phyloP scores from a whole-genome alignment of 2,113 vertebrate species.

The western clawed frog (Xenopus tropicalis) region DNA sequence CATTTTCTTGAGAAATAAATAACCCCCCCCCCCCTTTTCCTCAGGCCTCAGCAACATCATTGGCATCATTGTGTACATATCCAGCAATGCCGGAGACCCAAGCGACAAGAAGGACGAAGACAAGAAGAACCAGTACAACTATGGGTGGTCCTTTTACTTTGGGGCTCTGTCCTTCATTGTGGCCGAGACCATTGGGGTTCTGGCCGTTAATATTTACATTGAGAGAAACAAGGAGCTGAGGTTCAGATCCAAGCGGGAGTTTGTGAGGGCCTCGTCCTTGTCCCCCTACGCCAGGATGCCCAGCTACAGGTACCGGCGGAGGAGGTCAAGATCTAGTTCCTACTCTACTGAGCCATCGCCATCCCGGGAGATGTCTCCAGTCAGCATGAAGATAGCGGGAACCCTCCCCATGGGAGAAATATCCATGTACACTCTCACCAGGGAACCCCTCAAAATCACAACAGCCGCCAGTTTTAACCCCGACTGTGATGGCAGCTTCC shows the following conservation, averaged over 20 bases:
- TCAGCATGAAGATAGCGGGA: slow-evolving; percentile 77
- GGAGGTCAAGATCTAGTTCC: slow-evolving; percentile 86
- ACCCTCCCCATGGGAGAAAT: slow-evolving; percentile 87
- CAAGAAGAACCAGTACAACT: slow-evolving; percentile 94
- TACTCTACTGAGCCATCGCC: slow-evolving; percentile 85
- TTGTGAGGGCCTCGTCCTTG: slow-evolving; percentile 86
- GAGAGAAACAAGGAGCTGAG: slow-evolving; percentile 93
- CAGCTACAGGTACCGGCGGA: slow-evolving; percentile 86
- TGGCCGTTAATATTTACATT: slow-evolving; percentile 97
- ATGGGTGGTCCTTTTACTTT: slow-evolving; percentile 98
- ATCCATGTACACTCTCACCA: slow-evolving; percentile 92
- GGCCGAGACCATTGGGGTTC: slow-evolving; percentile 91
- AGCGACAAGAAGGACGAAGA: slow-evolving; percentile 91
- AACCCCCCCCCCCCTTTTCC: slow-evolving; percentile 18
- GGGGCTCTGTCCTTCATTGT: slow-evolving; percentile 96
- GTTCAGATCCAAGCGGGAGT: slow-evolving; percentile 82
- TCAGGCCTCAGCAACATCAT: slow-evolving; percentile 97
- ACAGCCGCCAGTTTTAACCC: slow-evolving; percentile 86
- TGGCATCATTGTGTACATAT: slow-evolving; percentile 98
- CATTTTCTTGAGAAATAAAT: neutral
- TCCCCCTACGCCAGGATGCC: slow-evolving; percentile 95
- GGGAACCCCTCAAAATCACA: slow-evolving; percentile 80
- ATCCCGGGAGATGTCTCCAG: slow-evolving; percentile 82
- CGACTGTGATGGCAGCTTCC: slow-evolving; percentile 84
- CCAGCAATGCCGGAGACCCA: slow-evolving; percentile 95